Base-by-base conservation (phyloP, 2,888 invertebrate species). In the Hypselothyrea guttata region DNA sequence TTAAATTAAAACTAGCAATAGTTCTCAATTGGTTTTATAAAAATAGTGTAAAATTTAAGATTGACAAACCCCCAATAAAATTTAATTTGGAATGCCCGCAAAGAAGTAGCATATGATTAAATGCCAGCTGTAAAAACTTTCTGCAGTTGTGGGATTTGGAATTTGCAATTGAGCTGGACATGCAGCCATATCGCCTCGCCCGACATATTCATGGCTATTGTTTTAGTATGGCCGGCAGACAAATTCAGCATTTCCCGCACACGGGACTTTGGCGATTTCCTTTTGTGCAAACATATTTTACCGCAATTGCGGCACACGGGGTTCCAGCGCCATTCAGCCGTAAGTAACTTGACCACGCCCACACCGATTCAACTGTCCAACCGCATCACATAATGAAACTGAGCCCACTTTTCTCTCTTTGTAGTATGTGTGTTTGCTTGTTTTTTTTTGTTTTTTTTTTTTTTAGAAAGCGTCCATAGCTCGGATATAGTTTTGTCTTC, bases 231-330 rank as follows among this genome's bases (percentile, higher is more conserved):
- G 66, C 71, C 63, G 61, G 49, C 84, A 78, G 78, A 78, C 78
- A 78, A 78, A 78, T 78, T 78, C 78, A 74, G 63, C 63, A 84
- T 78, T 78, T 84, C 82, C 84, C 71, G 63, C 78, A 77, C 84
- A 78, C 78, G 84, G 84, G 78, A 85, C 83, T 84, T 77, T 82
- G 83, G 60, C 71, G 78, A 78, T 78, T 78, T 84, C 85, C 78
- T 78, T 84, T 84, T 81, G 84, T 73, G 78, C 78, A 84, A 78
- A 78, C 83, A 78, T 84, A 84, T 84, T 78, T 84, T 78, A 74
- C 78, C 78, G 85, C 78, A 78, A 78, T 78, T 84, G 78, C 85
- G 85, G 78, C 83, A 64, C 60, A 74, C 65, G 61, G 70, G 70
- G 72, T 46, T 54, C 57, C 53, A 67, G 56, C 71, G 51, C 71